Evolutionary conservation across 1,140 invertebrate genomes (phyloP).

Genomic region (Paralvinella palmiformis): DNA sequence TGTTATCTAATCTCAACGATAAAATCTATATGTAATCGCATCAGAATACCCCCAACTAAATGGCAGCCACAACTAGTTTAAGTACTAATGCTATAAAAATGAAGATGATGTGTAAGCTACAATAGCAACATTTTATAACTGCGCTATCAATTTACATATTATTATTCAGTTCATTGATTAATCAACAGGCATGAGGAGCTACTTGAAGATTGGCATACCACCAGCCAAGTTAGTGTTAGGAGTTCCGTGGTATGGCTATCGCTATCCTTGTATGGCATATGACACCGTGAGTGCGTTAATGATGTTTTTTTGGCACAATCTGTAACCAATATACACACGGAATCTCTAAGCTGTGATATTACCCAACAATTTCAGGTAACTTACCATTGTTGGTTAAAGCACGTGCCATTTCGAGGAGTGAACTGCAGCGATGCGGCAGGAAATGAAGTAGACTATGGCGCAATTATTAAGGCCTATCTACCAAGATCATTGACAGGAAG

Average conservation of each 20-base stretch:
- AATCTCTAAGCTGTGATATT: too few relatives aligned
- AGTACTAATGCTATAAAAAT: too few relatives aligned
- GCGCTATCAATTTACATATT: neutral
- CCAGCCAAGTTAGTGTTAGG: constrained; percentile 80
- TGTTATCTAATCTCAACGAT: too few relatives aligned
- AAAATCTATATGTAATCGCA: too few relatives aligned
- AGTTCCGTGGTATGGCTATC: constrained; percentile 83
- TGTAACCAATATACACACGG: too few relatives aligned
- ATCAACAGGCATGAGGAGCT: constrained; percentile 64
- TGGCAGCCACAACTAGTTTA: too few relatives aligned
- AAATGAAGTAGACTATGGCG: constrained; percentile 33
- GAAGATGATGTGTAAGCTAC: too few relatives aligned
- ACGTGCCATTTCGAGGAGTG: constrained; percentile 47
- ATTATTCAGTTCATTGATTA: neutral
- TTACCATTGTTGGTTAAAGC: too few relatives aligned
- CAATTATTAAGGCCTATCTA: constrained; percentile 25
- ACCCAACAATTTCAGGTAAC: too few relatives aligned
- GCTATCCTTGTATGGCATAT: constrained; percentile 40
- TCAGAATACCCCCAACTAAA: too few relatives aligned
- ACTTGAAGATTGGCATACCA: constrained; percentile 74
- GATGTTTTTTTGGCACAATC: too few relatives aligned
- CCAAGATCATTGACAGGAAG: constrained; percentile 30
- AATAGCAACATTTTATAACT: neutral
- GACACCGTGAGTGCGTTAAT: neutral
- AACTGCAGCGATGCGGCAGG: constrained; percentile 52